Conservation (phyloP, 2,888 invertebrate species). For the Oxystoma pomonae region DNA sequence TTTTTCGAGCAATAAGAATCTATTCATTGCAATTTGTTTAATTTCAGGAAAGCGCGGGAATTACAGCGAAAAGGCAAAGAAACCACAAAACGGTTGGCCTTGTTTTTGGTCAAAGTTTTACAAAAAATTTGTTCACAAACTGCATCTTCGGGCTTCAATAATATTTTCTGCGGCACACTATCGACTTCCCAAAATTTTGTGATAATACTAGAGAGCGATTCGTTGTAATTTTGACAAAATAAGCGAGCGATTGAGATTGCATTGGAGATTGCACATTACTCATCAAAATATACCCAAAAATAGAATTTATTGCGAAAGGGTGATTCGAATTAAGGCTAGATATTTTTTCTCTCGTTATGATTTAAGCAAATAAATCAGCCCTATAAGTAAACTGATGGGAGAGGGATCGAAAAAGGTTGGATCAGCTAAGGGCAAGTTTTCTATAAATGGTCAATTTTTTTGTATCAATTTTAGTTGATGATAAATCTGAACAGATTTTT, state of each 20-base stretch:
- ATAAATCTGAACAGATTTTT: background rate
- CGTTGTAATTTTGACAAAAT: background rate
- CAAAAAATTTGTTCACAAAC: background rate
- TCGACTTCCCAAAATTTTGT: background rate
- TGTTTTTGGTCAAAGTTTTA: background rate
- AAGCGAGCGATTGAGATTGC: background rate
- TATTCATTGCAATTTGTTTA: background rate
- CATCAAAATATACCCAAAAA: constrained; percentile 1
- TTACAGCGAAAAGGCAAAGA: background rate
- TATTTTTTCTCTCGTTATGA: background rate
- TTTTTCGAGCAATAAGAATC: background rate
- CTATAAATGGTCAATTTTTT: background rate
- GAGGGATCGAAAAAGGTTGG: background rate
- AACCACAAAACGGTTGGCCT: background rate
- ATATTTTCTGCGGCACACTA: background rate
- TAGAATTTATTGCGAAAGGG: constrained; percentile 1
- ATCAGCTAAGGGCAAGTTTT: background rate
- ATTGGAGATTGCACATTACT: background rate
- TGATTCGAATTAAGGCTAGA: background rate
- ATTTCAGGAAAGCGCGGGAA: background rate
- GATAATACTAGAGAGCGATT: background rate
- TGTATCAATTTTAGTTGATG: background rate
- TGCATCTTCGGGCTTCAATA: background rate
- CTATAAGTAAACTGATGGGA: background rate
- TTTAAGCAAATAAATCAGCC: background rate